Evolutionary conservation across 2,113 vertebrate species (phyloP).

Genomic region (Corythoichthys intestinalis): DNA sequence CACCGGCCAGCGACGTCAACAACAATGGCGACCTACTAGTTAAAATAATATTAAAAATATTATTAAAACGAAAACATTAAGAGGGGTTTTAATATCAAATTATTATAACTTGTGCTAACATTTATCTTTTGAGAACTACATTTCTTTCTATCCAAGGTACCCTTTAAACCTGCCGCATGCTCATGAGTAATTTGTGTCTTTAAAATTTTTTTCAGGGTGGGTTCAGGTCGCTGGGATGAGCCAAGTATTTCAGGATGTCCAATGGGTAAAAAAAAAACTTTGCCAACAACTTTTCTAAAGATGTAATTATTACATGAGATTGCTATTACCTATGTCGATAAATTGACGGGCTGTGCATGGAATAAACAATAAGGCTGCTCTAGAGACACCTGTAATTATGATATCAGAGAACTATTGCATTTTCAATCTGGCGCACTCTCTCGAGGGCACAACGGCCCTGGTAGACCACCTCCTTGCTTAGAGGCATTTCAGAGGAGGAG

Average conservation of each 20-base stretch:
- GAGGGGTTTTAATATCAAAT: no score
- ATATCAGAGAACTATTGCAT: not conserved
- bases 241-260: conserved; percentile 18
- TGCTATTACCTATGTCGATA: not conserved
- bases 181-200: not conserved
- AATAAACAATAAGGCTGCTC: not conserved
- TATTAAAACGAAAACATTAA: no score
- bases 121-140: no score
- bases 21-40: no score
- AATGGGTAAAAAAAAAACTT: conserved; percentile 2
- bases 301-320: not conserved
- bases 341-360: not conserved
- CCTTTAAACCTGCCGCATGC: not conserved
- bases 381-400: not conserved
- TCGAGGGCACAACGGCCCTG: not conserved
- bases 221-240: not conserved
- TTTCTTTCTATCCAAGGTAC: not conserved
- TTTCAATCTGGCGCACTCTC: not conserved
- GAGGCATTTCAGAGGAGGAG: conserved; percentile 37
- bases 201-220: not conserved
- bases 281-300: not conserved
- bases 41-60: no score
- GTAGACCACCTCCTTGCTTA: conserved; percentile 8
- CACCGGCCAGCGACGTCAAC: no score
- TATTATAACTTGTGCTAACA: no score